Base-by-base conservation (phyloP, 2,888 invertebrate species). In the Sturmia bella region DNA sequence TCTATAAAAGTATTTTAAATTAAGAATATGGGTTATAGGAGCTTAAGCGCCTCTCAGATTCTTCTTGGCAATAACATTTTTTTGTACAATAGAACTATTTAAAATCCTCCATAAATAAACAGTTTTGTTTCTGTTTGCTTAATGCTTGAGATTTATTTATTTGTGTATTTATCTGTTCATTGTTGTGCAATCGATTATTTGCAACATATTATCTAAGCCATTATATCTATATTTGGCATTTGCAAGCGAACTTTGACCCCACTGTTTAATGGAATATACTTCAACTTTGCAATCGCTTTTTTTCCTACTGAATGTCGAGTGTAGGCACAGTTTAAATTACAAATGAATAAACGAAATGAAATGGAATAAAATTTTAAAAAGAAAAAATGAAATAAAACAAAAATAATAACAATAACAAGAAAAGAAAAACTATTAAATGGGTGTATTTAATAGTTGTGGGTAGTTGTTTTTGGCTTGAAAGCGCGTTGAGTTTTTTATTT, bases 401-500 rank as follows among this genome's bases (percentile, higher is more conserved):
- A 32, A 75, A 66, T 39, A 52, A 27, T 27, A 63, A 66, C 50
- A 19, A 52, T 21, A 52, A 24, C 19, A 63, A 78, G 37, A 43
- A 41, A 57, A 78, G 64, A 70, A 66, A 64, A 86, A 86, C 87
- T 87, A 88, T 86, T 86, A 88, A 88, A 88, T 87, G 87, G 88
- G 87, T 88, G 87, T 84, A 84, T 86, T 83, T 80, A 84, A 84
- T 80, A 84, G 83, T 83, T 84, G 84, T 79, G 74, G 70, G 82
- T 70, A 72, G 76, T 64, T 69, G 63, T 72, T 72, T 77, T 81
- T 82, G 70, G 74, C 74, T 78, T 48, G 52, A 45, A 48, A 48
- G 54, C 57, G 78, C 70, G 66, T 72, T 63, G 57, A 19, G 17
- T 68, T 21, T 54, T 66, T 13, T 43, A 32, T 59, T 52, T 61